phyloP scores from a whole-genome alignment of 2,888 invertebrate genomes.

The Hypena proboscidalis region DNA sequence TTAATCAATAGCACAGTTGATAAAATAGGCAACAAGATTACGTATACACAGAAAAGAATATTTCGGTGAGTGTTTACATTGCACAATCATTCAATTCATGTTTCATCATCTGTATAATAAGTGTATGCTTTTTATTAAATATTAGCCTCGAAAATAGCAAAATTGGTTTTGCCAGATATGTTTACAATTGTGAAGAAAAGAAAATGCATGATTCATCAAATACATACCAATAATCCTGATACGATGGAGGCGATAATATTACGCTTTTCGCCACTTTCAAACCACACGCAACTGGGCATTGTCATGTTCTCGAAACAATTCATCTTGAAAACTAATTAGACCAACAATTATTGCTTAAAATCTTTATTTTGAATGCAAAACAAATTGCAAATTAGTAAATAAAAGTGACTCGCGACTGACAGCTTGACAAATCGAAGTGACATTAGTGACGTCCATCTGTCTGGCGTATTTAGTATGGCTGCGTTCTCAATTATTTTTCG shows the following conservation, averaged over 20 bases:
- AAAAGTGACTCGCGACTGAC: background rate
- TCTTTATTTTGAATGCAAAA: constrained; percentile 19
- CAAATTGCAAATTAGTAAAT: constrained; percentile 16
- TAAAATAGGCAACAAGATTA: no score
- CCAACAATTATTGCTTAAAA: constrained; percentile 9
- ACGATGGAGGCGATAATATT: constrained; percentile 94
- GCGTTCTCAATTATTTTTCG: no score
- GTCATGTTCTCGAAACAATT: constrained; percentile 90
- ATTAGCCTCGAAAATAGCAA: background rate
- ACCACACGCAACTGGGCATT: constrained; percentile 92
- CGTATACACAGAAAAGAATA: no score
- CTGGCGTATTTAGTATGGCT: background rate
- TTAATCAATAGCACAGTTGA: no score
- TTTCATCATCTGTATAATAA: no score
- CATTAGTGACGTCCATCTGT: background rate
- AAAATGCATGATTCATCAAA: constrained; percentile 60
- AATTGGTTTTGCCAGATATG: background rate
- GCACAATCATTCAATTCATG: no score
- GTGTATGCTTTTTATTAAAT: no score
- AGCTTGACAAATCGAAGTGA: no score
- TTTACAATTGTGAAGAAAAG: constrained; percentile 10
- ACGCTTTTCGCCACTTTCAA: constrained; percentile 93
- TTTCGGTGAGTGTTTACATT: no score
- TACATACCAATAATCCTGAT: constrained; percentile 93
- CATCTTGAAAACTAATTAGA: constrained; percentile 62